Evolutionary conservation across 2,113 vertebrate genomes (phyloP), one percentile per base, ranked within the genome.

Genomic region (Solea senegalensis): DNA sequence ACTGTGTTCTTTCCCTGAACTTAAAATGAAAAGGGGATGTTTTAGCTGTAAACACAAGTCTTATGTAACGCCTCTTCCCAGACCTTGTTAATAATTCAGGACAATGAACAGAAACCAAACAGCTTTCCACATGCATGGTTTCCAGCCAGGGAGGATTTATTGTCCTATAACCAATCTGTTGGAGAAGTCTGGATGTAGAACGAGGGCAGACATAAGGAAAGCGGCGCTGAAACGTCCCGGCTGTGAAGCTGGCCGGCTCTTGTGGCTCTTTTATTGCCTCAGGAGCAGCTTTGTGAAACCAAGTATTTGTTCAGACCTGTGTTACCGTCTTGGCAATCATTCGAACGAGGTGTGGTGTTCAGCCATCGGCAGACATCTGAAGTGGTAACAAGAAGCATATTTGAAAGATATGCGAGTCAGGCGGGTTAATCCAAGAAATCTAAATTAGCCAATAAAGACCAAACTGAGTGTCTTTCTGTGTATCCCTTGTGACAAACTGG

Each of bases 1-100:
- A 41, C 39, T 79, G 59, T 75, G 82, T 70, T 76, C 63, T 68
- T 39, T 68, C 15, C 21, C 70, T 54, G 68, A 68, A 59, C 77
- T 81, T 80, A 56, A 85, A 89, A 86, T 81, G 78, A 87, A 90
- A 86, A 83, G 81, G 41, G 69, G 84, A 86, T 74, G 63, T 84
- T 84, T 81, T 73, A 85, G 73, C 77, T 82, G 76, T 81, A 80
- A 91, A 90, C 87, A 86, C 78, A 68, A 44, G 50, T 40, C 82
- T 92, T 90, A 90, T 84, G 86, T 86, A 92, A 93, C 76, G 65
- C 52, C 46, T 51, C 69, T 84, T 82, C 83, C 67, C 82, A 84
- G 64, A 72, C 74, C 12, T 44, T 74, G 61, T 92, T 81, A 87
- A 90, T 92, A 90, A 92, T 91, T 91, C 75, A 88, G 72, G 78